A percentile compares a stretch with the other conserved stretches of the same genome.
Evolutionary conservation across 2,797 vertebrate genomes (phyloP).

Genomic region (Schizopygopsis pylzovi): DNA sequence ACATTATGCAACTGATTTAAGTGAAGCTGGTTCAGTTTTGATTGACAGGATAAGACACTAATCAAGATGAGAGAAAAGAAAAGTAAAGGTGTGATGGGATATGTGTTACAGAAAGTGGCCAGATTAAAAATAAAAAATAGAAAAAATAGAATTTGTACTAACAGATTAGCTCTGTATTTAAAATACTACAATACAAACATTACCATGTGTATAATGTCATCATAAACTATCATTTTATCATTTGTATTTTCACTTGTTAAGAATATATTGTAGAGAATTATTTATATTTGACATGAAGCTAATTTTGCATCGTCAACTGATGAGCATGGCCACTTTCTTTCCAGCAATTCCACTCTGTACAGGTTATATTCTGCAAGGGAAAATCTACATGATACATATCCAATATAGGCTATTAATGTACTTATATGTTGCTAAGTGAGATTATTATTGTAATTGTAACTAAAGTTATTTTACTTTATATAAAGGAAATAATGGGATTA

Average conservation of each 20-base stretch:
- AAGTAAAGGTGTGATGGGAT: not conserved
- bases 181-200: not conserved
- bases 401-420: conserved; percentile 31
- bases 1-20: conserved; percentile 23
- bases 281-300: conserved; percentile 35
- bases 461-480: conserved; percentile 26
- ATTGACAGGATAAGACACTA: conserved; percentile 6
- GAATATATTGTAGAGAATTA: conserved; percentile 12
- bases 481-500: conserved; percentile 25
- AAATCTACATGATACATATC: conserved; percentile 45
- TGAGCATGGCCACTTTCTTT: conserved; percentile 26
- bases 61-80: not conserved
- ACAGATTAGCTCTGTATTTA: not conserved
- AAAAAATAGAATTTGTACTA: not conserved
- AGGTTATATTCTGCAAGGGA: conserved; percentile 25
- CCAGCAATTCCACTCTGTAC: conserved; percentile 21
- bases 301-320: conserved; percentile 31
- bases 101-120: not conserved
- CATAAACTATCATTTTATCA: not conserved
- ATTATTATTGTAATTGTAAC: conserved; percentile 27
- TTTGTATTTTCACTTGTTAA: conserved; percentile 23
- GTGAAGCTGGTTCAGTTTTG: not conserved
- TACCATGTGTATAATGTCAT: not conserved
- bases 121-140: not conserved
- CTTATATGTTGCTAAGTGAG: conserved; percentile 24